Base-by-base conservation (phyloP, 2,113 vertebrate genomes). In the Labrus mixtus region DNA sequence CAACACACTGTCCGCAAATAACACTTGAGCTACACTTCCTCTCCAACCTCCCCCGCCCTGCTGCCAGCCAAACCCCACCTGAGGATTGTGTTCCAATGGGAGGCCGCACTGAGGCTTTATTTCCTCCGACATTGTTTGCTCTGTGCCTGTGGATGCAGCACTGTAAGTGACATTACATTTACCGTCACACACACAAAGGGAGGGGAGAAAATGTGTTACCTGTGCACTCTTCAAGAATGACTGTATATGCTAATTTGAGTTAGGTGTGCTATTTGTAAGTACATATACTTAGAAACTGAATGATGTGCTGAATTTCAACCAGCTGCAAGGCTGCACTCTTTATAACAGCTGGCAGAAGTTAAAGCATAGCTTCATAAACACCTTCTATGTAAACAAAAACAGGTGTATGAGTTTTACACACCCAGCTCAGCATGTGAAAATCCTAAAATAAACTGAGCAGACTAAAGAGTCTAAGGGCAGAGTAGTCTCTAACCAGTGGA, bases 31-130 rank as follows among this genome's bases (percentile, higher is more conserved):
- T 84, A 3, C 22, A 72, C 74, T 77, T 83, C 74, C 76, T 80
- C 73, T 69, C 45, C 43, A 62, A 51, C 86, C 88, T 45, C 53
- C 76, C 70, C 72, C 85, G 61, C 71, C 81, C 73, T 58, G 56
- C 74, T 65, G 81, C 82, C 76, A 60, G 85, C 65, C 84, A 94
- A 96, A 96, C 96, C 95, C 93, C 91, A 91, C 95, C 96, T 95
- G 90, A 93, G 96, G 91, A 78, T 93, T 89, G 84, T 94, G 94
- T 95, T 94, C 93, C 93, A 93, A 83, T 92, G 92, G 93, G 93
- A 94, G 83, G 87, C 92, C 91, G 89, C 79, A 72, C 82, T 81
- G 75, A 88, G 71, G 70, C 73, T 92, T 92, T 87, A 91, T 84
- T 88, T 92, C 90, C 91, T 87, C 51, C 56, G 62, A 82, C 87